Conservation (phyloP, 2,797 vertebrate genomes). For the Acestrorhynchus altus region DNA sequence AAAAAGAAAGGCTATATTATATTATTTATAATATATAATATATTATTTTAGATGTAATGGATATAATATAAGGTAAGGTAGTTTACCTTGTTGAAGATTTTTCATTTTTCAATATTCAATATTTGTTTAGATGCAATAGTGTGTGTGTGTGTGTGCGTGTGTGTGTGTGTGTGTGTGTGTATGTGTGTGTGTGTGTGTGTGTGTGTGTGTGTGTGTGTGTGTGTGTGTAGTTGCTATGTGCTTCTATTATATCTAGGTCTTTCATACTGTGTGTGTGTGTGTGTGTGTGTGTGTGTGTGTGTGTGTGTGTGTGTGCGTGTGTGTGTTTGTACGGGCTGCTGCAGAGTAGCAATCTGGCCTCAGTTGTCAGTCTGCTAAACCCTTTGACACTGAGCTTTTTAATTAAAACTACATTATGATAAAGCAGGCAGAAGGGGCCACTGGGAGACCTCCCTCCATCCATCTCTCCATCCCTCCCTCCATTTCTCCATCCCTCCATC, state of each 20-base stretch:
- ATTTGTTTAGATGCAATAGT: not conserved
- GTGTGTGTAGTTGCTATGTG: not conserved
- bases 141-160: not conserved
- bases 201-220: not conserved
- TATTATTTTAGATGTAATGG: too few relatives aligned
- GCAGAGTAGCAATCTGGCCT: constrained; percentile 95
- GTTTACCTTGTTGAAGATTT: too few relatives aligned
- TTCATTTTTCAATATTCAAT: too few relatives aligned
- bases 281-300: not conserved
- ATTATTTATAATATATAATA: too few relatives aligned
- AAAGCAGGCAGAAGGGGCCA: constrained; percentile 95
- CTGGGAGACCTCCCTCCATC: constrained; percentile 36
- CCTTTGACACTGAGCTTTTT: constrained; percentile 99
- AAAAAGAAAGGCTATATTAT: too few relatives aligned
- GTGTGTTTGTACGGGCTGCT: constrained; percentile 17
- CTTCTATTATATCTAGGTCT: too few relatives aligned
- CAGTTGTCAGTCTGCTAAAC: constrained; percentile 99
- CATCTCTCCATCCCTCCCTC: not conserved
- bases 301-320: not conserved
- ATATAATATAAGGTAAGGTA: too few relatives aligned
- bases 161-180: constrained; percentile 32
- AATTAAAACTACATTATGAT: constrained; percentile 99
- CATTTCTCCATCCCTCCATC: not conserved
- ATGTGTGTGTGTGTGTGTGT: constrained; percentile 11
- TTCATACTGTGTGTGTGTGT: not conserved